Evolutionary conservation across 1,140 invertebrate species (phyloP).

Genomic region (Drosophila pruinosa): DNA sequence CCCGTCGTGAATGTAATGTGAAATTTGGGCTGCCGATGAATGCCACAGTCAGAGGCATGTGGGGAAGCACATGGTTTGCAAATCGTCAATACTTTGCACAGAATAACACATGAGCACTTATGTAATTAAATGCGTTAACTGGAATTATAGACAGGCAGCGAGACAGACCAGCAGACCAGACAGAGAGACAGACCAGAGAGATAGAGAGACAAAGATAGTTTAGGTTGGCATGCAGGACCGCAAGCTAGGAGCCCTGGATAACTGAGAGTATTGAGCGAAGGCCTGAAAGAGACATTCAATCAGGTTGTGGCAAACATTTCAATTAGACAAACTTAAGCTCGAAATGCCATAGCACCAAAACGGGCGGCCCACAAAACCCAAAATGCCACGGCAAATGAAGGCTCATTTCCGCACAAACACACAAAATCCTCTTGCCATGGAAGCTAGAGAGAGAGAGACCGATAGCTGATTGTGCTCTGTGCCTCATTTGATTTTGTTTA

Average conservation of each 20-base stretch:
- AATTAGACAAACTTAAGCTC: constrained; percentile 78
- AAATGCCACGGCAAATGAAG: constrained; percentile 71
- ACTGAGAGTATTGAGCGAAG: not conserved
- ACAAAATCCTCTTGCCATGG: constrained; percentile 13
- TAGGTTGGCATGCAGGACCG: constrained; percentile 18
- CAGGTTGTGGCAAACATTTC: constrained; percentile 62
- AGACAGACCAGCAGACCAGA: not conserved
- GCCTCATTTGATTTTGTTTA: constrained; percentile 77
- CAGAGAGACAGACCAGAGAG: not conserved
- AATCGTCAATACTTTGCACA: constrained; percentile 56
- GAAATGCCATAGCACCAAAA: constrained; percentile 51
- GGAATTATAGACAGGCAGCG: constrained; percentile 30
- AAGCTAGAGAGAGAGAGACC: not conserved
- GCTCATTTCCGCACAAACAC: constrained; percentile 69
- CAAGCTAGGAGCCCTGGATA: constrained; percentile 8
- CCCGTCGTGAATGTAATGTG: constrained; percentile 21
- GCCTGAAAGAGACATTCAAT: not conserved
- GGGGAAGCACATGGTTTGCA: not conserved
- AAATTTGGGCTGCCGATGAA: constrained; percentile 17
- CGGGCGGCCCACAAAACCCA: constrained; percentile 30
- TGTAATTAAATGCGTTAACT: constrained; percentile 77
- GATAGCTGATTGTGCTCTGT: not conserved
- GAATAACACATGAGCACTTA: constrained; percentile 76
- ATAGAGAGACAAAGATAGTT: not conserved
- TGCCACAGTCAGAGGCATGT: not conserved